Evolutionary conservation across 2,888 invertebrate genomes (phyloP), one percentile per base, ranked within the genome.

Genomic region (Nemoura dubitans): DNA sequence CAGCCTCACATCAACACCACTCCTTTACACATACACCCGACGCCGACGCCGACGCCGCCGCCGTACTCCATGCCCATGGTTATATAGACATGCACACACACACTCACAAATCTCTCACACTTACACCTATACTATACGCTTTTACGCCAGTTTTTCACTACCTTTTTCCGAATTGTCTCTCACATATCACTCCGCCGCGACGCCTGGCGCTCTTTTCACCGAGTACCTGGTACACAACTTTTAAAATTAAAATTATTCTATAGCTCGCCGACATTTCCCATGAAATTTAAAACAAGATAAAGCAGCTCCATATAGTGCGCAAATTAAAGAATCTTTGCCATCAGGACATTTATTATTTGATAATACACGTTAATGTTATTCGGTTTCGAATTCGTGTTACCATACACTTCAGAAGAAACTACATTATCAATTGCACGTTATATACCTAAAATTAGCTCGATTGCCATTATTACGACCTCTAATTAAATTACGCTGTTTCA

Each of bases 81-180:
- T 14, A 59, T 21, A 59, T 21, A 59, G 16, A 59, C 59, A 59
- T 14, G 14, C 59, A 21, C 59, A 59, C 36, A 36, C 36, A 36
- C 36, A 3, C 36, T 36, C 36, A 36, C 36, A 36, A n/a, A n/a
- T n/a, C n/a, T n/a, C 36, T 6, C 36, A 36, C 59, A 10, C 59
- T 59, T 7, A 59, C 59, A 7, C 59, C 59, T 59, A n/a, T n/a
- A 59, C 59, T 59, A 7, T 59, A 59, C 59, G 59, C 59, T 59
- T 59, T 59, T 59, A 59, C 59, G 59, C 59, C 59, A 59, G 59
- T 59, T 59, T 59, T 59, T 59, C 59, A 59, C 59, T 59, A 59
- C 59, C 59, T 59, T 59, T 59, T 59, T 59, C 21, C 59, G 59
- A 7, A 14, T 59, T 59, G 59, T 59, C 59, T 21, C 59, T 59